Percentiles rank a stretch among this genome's conserved stretches.
Conservation (phyloP, 2,113 vertebrate genomes). For the Muntiacus reevesi region DNA sequence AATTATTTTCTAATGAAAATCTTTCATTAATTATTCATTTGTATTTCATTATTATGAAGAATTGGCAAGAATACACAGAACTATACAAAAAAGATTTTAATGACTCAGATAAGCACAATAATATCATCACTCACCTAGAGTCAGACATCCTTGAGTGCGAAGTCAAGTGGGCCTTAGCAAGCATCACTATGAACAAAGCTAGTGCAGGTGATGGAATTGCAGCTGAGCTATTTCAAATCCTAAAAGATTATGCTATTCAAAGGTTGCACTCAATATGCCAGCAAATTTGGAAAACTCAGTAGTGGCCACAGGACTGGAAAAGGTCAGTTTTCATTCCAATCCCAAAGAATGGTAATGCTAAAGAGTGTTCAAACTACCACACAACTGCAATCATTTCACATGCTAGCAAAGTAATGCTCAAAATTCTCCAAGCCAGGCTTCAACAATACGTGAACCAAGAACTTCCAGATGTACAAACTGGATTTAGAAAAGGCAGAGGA, state of each 20-base stretch:
- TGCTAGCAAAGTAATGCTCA: background rate
- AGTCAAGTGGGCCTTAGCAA: background rate
- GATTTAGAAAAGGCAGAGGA: background rate
- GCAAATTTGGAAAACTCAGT: background rate
- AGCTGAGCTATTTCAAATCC: background rate
- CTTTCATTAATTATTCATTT: background rate
- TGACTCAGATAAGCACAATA: background rate
- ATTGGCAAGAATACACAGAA: background rate
- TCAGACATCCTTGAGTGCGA: rapidly evolving
- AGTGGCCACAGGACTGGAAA: background rate
- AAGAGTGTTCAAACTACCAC: background rate
- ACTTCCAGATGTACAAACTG: background rate
- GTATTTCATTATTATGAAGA: background rate
- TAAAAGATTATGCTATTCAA: background rate
- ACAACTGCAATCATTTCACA: background rate
- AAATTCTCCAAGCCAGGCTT: background rate
- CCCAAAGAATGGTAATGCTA: background rate
- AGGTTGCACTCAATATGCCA: background rate
- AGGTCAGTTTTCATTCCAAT: background rate
- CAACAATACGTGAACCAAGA: background rate
- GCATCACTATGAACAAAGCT: background rate
- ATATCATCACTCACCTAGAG: background rate
- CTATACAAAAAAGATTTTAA: background rate
- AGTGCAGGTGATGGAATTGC: background rate
- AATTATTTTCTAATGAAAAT: background rate